Evolutionary conservation across 2,113 vertebrate genomes (phyloP).

Genomic region (Dasyurus viverrinus): DNA sequence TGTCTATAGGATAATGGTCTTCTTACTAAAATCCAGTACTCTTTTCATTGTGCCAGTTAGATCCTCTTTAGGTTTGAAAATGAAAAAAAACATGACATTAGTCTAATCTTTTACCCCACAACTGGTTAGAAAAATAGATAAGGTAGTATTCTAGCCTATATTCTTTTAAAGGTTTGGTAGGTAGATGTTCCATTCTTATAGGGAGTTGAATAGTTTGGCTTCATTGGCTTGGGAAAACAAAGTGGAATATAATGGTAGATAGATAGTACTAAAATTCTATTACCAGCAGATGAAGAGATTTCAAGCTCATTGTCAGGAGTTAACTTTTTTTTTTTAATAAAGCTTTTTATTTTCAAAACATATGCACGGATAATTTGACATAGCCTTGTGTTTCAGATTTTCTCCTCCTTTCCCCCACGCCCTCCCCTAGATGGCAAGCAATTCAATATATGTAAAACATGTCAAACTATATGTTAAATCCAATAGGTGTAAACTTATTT

Average conservation of each 20-base stretch:
- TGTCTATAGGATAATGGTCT: not conserved
- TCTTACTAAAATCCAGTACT: not conserved
- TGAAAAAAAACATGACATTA: not conserved
- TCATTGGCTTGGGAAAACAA: not conserved
- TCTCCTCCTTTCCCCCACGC: too few species aligned
- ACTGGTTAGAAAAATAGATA: not conserved
- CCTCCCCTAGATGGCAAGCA: too few species aligned
- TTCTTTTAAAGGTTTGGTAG: not conserved
- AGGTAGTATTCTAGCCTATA: not conserved
- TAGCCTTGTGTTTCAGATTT: too few species aligned
- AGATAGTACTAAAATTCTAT: not conserved
- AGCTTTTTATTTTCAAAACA: too few species aligned
- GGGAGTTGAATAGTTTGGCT: not conserved
- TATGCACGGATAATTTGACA: too few species aligned
- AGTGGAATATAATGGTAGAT: not conserved
- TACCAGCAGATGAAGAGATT: not conserved
- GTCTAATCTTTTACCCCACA: not conserved
- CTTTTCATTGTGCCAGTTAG: not conserved
- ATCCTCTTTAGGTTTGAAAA: not conserved
- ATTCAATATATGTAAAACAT: too few species aligned
- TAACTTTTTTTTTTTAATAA: too few species aligned
- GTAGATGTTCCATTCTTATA: constrained; percentile 17
- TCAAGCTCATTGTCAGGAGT: not conserved
- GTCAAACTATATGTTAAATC: too few species aligned
- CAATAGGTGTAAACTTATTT: too few species aligned